These are phyloP conservation scores for Cichladusa arquata DNA, from an alignment of 2,113 vertebrate genomes.

Conservation along the genomic window DNA sequence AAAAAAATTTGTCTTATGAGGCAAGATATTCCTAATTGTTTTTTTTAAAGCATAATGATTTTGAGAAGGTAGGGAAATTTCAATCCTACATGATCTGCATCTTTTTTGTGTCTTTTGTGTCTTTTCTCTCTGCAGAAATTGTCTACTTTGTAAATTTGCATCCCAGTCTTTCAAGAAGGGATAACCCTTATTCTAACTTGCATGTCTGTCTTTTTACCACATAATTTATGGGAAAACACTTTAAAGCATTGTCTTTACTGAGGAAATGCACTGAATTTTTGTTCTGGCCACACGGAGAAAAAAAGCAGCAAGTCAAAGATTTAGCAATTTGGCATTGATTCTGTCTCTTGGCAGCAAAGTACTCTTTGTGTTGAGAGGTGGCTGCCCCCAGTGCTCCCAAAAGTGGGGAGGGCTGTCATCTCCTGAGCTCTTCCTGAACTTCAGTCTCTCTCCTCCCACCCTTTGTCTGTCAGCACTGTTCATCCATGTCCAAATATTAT, in stretches of 20 bases:
- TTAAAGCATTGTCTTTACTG: not conserved
- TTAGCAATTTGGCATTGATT: not conserved
- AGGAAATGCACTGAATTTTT: not conserved
- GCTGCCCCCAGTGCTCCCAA: not conserved
- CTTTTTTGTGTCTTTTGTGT: not conserved
- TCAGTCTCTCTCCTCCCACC: not conserved
- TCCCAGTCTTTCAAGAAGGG: not conserved
- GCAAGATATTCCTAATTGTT: not conserved
- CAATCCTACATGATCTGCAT: not conserved
- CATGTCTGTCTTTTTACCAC: not conserved
- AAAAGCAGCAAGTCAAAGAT: not conserved
- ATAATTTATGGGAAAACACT: not conserved
- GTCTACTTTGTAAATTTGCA: not conserved
- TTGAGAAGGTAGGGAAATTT: not conserved
- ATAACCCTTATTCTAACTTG: not conserved
- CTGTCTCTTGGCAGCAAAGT: constrained; percentile 20
- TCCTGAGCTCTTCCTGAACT: not conserved
- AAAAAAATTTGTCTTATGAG: not conserved
- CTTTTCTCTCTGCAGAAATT: not conserved
- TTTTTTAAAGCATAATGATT: not conserved
- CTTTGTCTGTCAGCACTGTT: constrained; percentile 14
- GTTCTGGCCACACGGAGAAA: not conserved
- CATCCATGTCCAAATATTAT: not conserved
- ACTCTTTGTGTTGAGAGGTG: not conserved
- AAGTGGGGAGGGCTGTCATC: not conserved